phyloP scores from a whole-genome alignment of 2,888 invertebrate species.

The Drosophila anomelani region DNA sequence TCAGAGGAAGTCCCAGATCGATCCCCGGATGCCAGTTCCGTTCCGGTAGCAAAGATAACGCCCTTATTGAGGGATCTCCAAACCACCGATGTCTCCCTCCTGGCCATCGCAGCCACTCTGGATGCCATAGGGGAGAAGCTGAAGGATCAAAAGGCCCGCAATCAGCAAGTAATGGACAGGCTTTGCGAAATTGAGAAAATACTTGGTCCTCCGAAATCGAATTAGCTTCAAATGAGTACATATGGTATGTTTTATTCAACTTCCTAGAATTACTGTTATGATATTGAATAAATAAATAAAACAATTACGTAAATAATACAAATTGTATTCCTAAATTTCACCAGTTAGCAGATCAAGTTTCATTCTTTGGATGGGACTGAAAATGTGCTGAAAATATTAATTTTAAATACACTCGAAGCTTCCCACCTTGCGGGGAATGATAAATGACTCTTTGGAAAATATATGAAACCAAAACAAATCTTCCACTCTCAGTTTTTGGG shows the following conservation, averaged over 20 bases:
- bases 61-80: slow-evolving; percentile 58
- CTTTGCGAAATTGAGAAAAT: slow-evolving; percentile 71
- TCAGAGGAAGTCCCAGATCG: background rate
- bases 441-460: slow-evolving; percentile 29
- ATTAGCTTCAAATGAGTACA: slow-evolving; percentile 7
- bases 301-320: background rate
- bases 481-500: slow-evolving; percentile 50
- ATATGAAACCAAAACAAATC: slow-evolving; percentile 52
- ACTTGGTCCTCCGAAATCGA: slow-evolving; percentile 42
- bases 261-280: background rate
- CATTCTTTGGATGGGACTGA: background rate
- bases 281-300: background rate
- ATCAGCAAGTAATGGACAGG: slow-evolving; percentile 67
- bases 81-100: slow-evolving; percentile 62
- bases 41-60: slow-evolving; percentile 64
- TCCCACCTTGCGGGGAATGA: background rate
- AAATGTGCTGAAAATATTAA: background rate
- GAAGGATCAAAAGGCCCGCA: slow-evolving; percentile 61
- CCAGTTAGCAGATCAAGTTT: too few relatives aligned
- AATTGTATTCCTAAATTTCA: background rate
- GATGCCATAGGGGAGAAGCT: slow-evolving; percentile 65
- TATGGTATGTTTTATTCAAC: background rate
- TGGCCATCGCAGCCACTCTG: slow-evolving; percentile 68
- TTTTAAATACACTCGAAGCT: background rate
- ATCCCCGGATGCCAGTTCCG: slow-evolving; percentile 24